Conservation (phyloP, 2,113 vertebrate genomes). For the Aegithalos caudatus region DNA sequence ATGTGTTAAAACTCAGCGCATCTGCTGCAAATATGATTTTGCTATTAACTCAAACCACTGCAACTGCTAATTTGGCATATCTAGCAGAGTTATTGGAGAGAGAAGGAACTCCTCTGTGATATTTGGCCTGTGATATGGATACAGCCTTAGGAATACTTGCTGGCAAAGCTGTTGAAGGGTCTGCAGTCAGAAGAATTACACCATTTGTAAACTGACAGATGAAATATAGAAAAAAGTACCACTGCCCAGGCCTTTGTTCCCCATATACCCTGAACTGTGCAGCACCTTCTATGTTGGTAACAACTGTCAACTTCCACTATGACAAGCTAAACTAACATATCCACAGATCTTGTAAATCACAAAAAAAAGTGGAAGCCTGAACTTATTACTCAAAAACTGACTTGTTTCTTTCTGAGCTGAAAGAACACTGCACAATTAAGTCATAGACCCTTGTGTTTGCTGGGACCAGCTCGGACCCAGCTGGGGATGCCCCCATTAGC, state of each 20-base stretch:
- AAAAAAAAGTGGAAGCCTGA: neutral
- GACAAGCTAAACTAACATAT: neutral
- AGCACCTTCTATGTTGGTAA: neutral
- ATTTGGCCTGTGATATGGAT: neutral
- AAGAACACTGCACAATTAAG: neutral
- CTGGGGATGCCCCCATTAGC: neutral
- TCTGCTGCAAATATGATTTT: neutral
- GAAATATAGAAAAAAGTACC: neutral
- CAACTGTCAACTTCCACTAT: neutral
- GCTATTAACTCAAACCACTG: neutral
- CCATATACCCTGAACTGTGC: rapidly evolving
- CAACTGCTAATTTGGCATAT: neutral
- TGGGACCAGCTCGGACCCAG: neutral
- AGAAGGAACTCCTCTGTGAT: neutral
- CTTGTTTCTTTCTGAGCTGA: neutral
- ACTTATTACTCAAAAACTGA: rapidly evolving
- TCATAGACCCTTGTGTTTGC: neutral
- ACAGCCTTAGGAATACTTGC: neutral
- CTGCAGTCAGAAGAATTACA: neutral
- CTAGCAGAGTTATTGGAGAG: neutral
- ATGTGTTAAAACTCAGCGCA: neutral
- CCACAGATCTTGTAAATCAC: neutral
- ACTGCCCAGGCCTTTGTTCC: neutral
- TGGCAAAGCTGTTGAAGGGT: neutral
- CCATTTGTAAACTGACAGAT: neutral